Base-by-base conservation (phyloP, 2,113 vertebrate species). In the Rynchops niger region DNA sequence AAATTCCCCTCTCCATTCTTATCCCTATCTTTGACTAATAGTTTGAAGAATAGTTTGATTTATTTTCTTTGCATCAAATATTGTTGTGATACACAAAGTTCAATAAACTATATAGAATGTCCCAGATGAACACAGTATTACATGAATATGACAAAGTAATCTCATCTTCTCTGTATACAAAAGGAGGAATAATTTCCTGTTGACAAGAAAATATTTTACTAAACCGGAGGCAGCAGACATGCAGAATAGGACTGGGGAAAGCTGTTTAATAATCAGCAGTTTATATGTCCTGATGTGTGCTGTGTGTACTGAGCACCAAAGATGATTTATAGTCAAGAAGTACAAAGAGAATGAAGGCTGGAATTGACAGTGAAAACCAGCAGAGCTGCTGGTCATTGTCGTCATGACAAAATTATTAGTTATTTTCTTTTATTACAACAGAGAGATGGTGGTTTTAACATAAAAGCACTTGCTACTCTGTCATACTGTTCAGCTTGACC, bases 131-230 rank as follows among this genome's bases (percentile, higher is more conserved):
- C 49, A n/a, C 14, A 62, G 12, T 25, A 59, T 27, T 81, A 70
- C 30, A 82, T 38, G n/a, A 93, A 87, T 82, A 61, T 30, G 81
- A 79, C 49, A 76, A 91, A 91, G 56, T 67, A 82, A 85, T 90
- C 73, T 87, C 77, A 87, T 94, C 50, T 59, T 67, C 82, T 78
- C 38, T 58, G 19, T 71, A 4, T 30, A 88, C 20, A 86, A 90
- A 94, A 90, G 32, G 22, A 47, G 42, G 29, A 95, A 94, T 82
- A 92, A 93, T 92, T 93, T 94, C 77, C 79, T 83, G 38, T 83
- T 94, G 69, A 90, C 47, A 86, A 52, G 52, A 83, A 36, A 84
- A 88, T 86, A 73, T 94, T 92, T 83, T 78, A 58, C 74, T 86
- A 47, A 81, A 81, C n/a, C 2, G 6, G 22, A 94, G n/a, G 50